Percentiles rank a stretch among this genome's conserved stretches.
These are phyloP conservation scores for Haliaeetus leucogaster DNA, from an alignment of 2,113 vertebrate genomes.

Conservation along the genomic window DNA sequence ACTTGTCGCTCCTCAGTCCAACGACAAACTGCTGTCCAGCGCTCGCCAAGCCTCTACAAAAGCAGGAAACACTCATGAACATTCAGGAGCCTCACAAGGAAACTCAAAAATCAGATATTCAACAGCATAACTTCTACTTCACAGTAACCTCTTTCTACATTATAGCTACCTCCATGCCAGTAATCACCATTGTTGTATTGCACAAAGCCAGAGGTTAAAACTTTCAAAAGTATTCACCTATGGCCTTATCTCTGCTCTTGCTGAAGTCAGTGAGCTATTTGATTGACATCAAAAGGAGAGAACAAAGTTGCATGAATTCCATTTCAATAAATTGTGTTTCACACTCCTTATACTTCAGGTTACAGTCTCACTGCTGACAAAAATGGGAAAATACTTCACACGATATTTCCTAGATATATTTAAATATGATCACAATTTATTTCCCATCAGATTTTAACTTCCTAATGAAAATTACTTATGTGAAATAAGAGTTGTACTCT, in stretches of 20 bases:
- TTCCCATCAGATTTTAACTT: background rate
- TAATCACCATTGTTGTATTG: background rate
- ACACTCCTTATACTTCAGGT: background rate
- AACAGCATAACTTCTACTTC: background rate
- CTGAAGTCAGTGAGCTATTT: background rate
- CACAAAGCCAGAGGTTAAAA: background rate
- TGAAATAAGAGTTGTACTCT: background rate
- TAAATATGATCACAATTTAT: too few species aligned
- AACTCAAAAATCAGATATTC: background rate
- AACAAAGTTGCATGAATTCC: background rate
- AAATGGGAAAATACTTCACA: background rate
- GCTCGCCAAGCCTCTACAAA: constrained; percentile 87
- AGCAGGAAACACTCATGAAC: background rate
- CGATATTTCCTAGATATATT: background rate
- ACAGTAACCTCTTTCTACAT: background rate
- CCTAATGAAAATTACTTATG: background rate
- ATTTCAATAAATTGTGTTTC: background rate
- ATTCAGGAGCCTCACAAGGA: background rate
- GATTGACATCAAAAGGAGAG: background rate
- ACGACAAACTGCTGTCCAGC: constrained; percentile 95
- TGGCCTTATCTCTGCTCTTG: background rate
- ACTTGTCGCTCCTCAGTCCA: constrained; percentile 94
- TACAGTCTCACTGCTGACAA: background rate
- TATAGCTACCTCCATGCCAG: background rate
- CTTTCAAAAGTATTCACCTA: background rate